These are phyloP conservation scores for Stegana nigrithorax DNA, from an alignment of 2,888 invertebrate species.

Conservation along the genomic window DNA sequence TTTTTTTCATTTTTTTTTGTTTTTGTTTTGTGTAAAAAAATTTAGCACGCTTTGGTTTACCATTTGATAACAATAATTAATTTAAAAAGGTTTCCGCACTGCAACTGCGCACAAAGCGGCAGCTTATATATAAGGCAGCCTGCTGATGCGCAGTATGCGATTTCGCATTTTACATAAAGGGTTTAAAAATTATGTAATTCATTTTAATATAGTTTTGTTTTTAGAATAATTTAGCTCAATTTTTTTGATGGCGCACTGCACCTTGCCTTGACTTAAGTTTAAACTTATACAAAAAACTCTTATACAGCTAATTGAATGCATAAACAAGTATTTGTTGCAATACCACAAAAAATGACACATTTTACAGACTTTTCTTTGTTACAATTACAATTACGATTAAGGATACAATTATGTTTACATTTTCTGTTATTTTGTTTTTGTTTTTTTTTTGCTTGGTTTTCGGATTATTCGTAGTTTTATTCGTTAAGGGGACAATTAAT, in stretches of 20 bases:
- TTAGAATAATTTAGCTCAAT: slow-evolving; percentile 43
- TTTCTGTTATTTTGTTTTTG: slow-evolving; percentile 36
- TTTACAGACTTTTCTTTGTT: slow-evolving; percentile 59
- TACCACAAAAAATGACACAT: slow-evolving; percentile 55
- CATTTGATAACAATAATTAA: no score
- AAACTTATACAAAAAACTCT: slow-evolving; percentile 36
- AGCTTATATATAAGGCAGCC: no score
- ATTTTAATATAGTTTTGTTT: no score
- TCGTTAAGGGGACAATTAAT: slow-evolving; percentile 36
- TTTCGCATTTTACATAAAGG: no score
- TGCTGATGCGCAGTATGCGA: no score
- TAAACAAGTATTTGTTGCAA: slow-evolving; percentile 36
- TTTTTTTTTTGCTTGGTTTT: slow-evolving; percentile 30
- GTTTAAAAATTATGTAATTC: no score
- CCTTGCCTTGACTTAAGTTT: slow-evolving; percentile 22
- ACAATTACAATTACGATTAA: slow-evolving; percentile 26
- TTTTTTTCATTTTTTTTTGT: no score
- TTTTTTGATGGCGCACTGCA: slow-evolving; percentile 35
- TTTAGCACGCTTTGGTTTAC: slow-evolving; percentile 52
- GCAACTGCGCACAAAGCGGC: no score
- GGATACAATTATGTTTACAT: slow-evolving; percentile 30
- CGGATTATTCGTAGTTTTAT: no score
- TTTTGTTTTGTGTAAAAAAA: slow-evolving; percentile 43
- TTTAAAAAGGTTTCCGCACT: no score
- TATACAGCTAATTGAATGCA: slow-evolving; percentile 43